Evolutionary conservation across 1,140 invertebrate species (phyloP).

Genomic region (Drosophila lacteicornis): DNA sequence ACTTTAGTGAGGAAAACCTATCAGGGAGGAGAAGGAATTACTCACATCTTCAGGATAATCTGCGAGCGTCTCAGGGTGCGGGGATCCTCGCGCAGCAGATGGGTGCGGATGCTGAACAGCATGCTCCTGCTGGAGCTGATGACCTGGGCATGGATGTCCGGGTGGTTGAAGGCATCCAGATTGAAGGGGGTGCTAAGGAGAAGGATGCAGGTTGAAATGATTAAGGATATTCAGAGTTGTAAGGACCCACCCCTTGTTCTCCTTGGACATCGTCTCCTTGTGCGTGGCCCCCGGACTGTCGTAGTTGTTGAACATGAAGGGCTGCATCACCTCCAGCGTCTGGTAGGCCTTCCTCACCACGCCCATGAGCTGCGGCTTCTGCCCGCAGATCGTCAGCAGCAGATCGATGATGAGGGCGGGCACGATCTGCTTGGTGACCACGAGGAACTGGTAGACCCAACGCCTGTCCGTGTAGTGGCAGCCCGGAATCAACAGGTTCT

Average conservation of each 20-base stretch:
- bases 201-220: background rate
- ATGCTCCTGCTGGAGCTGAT: conserved; percentile 30
- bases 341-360: conserved; percentile 61
- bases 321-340: conserved; percentile 75
- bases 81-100: conserved; percentile 62
- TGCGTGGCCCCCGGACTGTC: conserved; percentile 60
- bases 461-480: conserved; percentile 60
- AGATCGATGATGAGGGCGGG: conserved; percentile 61
- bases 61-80: conserved; percentile 35
- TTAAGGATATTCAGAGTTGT: no score
- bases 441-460: conserved; percentile 60
- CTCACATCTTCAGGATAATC: conserved; percentile 49
- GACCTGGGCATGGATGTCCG: conserved; percentile 7
- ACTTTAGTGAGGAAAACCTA: no score
- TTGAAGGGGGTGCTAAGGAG: conserved; percentile 51
- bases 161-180: conserved; percentile 8
- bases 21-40: background rate
- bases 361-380: conserved; percentile 53
- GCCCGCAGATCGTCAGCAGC: conserved; percentile 44
- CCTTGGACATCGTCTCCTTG: conserved; percentile 7
- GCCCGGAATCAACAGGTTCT: conserved; percentile 59
- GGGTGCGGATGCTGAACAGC: conserved; percentile 61
- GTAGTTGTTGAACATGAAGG: conserved; percentile 78
- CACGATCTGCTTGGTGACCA: conserved; percentile 66
- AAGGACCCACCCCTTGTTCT: conserved; percentile 25